These are phyloP conservation scores for Synergus itoensis DNA, from an alignment of 2,888 invertebrate species.

Conservation along the genomic window DNA sequence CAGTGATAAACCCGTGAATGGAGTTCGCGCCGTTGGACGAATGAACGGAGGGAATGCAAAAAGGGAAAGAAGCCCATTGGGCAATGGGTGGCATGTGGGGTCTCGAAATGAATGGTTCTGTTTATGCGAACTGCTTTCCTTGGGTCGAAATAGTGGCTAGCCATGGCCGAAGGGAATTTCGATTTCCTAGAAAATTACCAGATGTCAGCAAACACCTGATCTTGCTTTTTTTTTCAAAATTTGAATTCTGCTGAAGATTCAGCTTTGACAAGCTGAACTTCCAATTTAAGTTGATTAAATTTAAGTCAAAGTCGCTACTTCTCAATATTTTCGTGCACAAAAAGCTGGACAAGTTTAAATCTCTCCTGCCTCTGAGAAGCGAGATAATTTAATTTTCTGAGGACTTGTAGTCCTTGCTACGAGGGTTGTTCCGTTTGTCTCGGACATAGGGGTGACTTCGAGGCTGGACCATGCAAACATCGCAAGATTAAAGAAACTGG, in stretches of 20 bases:
- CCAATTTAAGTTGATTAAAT: neutral
- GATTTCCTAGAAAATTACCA: slow-evolving; percentile 19
- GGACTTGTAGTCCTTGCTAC: slow-evolving; percentile 45
- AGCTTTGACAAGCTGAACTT: neutral
- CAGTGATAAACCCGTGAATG: slow-evolving; percentile 78
- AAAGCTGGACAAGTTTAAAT: neutral
- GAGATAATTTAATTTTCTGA: slow-evolving; percentile 57
- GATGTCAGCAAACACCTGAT: neutral
- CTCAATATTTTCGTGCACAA: neutral
- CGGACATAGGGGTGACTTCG: slow-evolving; percentile 57
- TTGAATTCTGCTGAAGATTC: neutral
- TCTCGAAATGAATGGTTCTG: slow-evolving; percentile 65
- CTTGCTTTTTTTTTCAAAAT: neutral
- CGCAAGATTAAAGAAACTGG: slow-evolving; percentile 75
- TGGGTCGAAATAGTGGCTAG: slow-evolving; percentile 27
- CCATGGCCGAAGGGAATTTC: slow-evolving; percentile 15
- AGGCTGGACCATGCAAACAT: slow-evolving; percentile 75
- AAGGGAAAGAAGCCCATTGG: slow-evolving; percentile 56
- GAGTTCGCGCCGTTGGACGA: slow-evolving; percentile 68
- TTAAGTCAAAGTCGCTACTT: too few species aligned
- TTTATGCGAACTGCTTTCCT: slow-evolving; percentile 63
- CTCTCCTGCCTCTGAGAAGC: slow-evolving; percentile 39
- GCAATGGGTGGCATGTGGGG: slow-evolving; percentile 50
- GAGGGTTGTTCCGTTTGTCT: slow-evolving; percentile 65
- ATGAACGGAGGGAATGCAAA: slow-evolving; percentile 58